Evolutionary conservation across 2,888 invertebrate species (phyloP), one percentile per base, ranked within the genome.

Genomic region (Dynastes hyllus): DNA sequence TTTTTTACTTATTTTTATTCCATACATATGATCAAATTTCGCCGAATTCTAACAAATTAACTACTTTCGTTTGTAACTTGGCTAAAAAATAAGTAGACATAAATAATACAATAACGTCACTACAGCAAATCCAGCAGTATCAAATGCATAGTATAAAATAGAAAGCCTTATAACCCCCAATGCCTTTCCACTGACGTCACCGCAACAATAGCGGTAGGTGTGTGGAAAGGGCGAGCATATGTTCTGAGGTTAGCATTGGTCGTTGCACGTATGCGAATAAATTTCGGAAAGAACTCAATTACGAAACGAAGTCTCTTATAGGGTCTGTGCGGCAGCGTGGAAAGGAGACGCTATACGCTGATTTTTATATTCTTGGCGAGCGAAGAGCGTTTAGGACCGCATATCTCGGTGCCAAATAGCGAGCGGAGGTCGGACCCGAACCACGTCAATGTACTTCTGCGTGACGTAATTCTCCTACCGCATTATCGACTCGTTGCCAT

Each of bases 231-330:
- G 63, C 63, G 29, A 51, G 27, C 29, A 50, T 51, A 29, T 50
- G 50, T 27, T 69, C 51, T 69, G 50, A 9, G 29, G 53, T 13
- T 13, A 16, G 29, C 27, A 69, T 51, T n/a, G 51, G 69, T 29
- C 69, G 51, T 51, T 29, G 69, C 69, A 69, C 69, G 69, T 69
- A 69, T 51, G 53, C 69, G 69, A 69, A 27, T 69, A 51, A 69
- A 69, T 69, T 69, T 51, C 50, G 51, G 27, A 69, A 69, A 69
- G 69, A 51, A 69, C 69, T 69, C 69, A 69, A 69, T 69, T 69
- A 69, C 69, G 69, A 13, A 51, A 3, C 40, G 29, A 50, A 29
- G 69, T 69, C 69, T 63, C 69, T 32, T 63, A 32, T 32, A 63
- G 32, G 37, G 69, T 29, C 13, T 11, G 40, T 58, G 16, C 16